These are phyloP conservation scores for Ichneumon xanthorius DNA, from an alignment of 2,888 invertebrate genomes.

Conservation along the genomic window DNA sequence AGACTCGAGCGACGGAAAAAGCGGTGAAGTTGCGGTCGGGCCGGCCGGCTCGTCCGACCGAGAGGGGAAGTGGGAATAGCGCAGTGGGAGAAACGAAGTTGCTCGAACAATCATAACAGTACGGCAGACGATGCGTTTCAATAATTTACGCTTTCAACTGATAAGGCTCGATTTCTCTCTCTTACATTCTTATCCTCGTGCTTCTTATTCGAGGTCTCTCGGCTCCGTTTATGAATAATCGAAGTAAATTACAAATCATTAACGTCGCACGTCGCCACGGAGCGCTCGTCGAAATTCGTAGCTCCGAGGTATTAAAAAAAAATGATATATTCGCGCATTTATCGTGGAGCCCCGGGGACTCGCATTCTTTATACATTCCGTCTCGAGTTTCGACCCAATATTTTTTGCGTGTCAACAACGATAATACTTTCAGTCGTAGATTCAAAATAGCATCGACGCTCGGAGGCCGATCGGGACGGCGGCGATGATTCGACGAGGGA, in stretches of 20 bases:
- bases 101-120: slow-evolving; percentile 52
- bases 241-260: slow-evolving; percentile 31
- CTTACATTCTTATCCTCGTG: slow-evolving; percentile 25
- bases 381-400: slow-evolving; percentile 32
- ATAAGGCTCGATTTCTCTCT: slow-evolving; percentile 53
- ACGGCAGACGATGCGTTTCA: slow-evolving; percentile 31
- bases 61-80: slow-evolving; percentile 47
- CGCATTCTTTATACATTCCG: not conserved
- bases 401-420: slow-evolving; percentile 45
- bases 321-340: not conserved
- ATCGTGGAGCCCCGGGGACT: not conserved
- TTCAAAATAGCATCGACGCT: slow-evolving; percentile 58
- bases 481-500: slow-evolving; percentile 39
- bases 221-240: slow-evolving; percentile 4
- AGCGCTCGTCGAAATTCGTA: slow-evolving; percentile 2
- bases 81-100: slow-evolving; percentile 50
- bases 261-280: not conserved
- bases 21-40: slow-evolving; percentile 44
- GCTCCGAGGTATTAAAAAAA: not conserved
- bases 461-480: slow-evolving; percentile 25
- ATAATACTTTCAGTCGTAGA: slow-evolving; percentile 54
- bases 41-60: slow-evolving; percentile 47
- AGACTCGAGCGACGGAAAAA: slow-evolving; percentile 38
- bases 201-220: slow-evolving; percentile 11
- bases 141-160: slow-evolving; percentile 67